Conservation (phyloP, 2,888 invertebrate species). For the Timandra comae region DNA sequence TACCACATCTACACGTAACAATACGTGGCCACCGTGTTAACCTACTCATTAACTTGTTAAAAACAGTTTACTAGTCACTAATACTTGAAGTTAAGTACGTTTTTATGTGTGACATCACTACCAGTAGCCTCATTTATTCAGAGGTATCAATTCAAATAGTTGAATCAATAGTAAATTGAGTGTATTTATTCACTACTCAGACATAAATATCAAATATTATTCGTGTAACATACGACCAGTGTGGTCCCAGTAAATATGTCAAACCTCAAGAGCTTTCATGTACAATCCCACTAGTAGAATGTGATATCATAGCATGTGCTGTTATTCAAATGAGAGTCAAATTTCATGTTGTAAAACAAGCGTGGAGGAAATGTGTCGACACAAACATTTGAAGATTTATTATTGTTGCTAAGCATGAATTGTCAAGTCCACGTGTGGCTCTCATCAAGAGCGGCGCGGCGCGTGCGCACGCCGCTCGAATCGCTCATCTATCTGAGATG, state of each 20-base stretch:
- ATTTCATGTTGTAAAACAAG: constrained; percentile 50
- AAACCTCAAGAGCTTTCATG: constrained; percentile 32
- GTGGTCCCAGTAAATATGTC: constrained; percentile 48
- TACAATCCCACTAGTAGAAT: constrained; percentile 46
- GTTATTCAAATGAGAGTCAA: constrained; percentile 57
- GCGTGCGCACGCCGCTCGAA: constrained; percentile 46
- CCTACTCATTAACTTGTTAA: no score
- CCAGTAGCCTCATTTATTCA: no score
- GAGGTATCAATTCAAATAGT: neutral
- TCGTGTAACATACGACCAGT: constrained; percentile 29
- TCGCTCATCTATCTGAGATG: constrained; percentile 56
- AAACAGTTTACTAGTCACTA: no score
- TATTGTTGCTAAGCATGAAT: constrained; percentile 49
- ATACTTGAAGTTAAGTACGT: no score
- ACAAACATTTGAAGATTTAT: constrained; percentile 54
- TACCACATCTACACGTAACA: neutral
- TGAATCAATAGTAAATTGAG: constrained; percentile 5
- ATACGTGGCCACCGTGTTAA: neutral
- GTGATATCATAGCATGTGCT: constrained; percentile 45
- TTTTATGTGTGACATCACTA: no score
- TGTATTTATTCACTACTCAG: constrained; percentile 11
- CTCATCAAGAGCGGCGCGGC: constrained; percentile 30
- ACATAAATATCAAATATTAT: constrained; percentile 19
- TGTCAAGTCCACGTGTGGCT: constrained; percentile 44
- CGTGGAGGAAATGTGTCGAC: constrained; percentile 49